Evolutionary conservation across 2,888 invertebrate genomes (phyloP).

Genomic region (Drosophila meridionalis): DNA sequence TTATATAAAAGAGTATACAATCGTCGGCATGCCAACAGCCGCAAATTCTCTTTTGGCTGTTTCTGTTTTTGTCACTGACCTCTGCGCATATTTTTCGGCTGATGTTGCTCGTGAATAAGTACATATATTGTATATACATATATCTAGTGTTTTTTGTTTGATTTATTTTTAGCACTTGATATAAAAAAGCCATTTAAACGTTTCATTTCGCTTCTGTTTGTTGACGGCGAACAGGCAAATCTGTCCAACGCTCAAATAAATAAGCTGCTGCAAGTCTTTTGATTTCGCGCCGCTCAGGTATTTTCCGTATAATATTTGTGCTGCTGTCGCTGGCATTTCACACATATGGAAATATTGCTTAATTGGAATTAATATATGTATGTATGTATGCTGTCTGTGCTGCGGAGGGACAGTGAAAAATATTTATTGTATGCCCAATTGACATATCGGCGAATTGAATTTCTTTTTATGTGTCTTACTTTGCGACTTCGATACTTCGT

Average conservation of each 20-base stretch:
- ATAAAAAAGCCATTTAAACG: slow-evolving; percentile 53
- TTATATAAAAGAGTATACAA: not conserved
- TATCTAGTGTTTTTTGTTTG: slow-evolving; percentile 19
- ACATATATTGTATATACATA: slow-evolving; percentile 9
- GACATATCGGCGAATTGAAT: slow-evolving; percentile 24
- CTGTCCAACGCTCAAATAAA: slow-evolving; percentile 30
- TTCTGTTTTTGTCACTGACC: slow-evolving; percentile 52
- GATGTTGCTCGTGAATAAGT: slow-evolving; percentile 32
- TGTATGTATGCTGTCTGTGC: slow-evolving; percentile 1
- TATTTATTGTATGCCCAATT: slow-evolving; percentile 7
- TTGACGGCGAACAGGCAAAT: slow-evolving; percentile 11
- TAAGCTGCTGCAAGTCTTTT: slow-evolving; percentile 48
- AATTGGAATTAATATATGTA: slow-evolving; percentile 47
- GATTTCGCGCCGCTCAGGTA: slow-evolving; percentile 20
- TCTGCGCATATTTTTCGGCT: slow-evolving; percentile 37
- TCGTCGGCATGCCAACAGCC: not conserved
- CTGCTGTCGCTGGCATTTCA: slow-evolving; percentile 9
- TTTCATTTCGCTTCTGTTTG: slow-evolving; percentile 36
- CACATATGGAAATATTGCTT: slow-evolving; percentile 20
- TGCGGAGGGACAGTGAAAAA: slow-evolving; percentile 6
- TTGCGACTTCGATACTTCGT: slow-evolving; percentile 33
- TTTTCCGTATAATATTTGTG: not conserved
- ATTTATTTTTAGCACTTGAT: slow-evolving; percentile 68
- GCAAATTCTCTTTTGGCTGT: not conserved
- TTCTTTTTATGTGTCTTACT: slow-evolving; percentile 32